phyloP scores from a whole-genome alignment of 2,113 vertebrate genomes.

The Chitala chitala region DNA sequence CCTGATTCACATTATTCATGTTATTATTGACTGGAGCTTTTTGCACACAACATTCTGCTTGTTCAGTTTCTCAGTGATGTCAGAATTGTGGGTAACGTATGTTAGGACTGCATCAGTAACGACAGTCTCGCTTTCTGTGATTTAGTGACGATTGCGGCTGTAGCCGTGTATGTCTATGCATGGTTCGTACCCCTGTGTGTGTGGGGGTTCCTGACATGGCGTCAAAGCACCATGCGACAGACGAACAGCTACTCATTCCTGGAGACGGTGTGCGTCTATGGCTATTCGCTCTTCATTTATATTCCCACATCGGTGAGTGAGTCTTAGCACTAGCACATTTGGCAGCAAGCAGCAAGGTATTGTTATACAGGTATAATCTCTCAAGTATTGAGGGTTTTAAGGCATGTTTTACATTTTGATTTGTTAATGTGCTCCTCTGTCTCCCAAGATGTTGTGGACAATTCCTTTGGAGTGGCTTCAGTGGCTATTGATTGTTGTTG shows the following conservation, averaged over 20 bases:
- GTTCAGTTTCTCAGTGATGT: neutral
- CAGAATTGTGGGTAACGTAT: neutral
- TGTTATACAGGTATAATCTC: no score
- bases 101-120: neutral
- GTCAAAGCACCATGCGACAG: slow-evolving; percentile 54
- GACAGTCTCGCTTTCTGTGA: neutral
- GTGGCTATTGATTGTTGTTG: slow-evolving; percentile 68
- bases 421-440: neutral
- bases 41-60: neutral
- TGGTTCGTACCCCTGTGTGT: slow-evolving; percentile 73
- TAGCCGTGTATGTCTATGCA: slow-evolving; percentile 73
- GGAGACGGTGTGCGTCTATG: slow-evolving; percentile 79
- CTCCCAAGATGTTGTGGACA: slow-evolving; percentile 72
- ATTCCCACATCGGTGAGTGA: slow-evolving; percentile 77
- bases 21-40: neutral
- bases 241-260: slow-evolving; percentile 69
- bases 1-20: neutral
- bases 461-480: slow-evolving; percentile 65
- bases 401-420: neutral
- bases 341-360: no score
- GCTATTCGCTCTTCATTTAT: slow-evolving; percentile 79
- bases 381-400: no score
- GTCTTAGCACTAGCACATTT: no score
- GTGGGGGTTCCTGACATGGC: slow-evolving; percentile 80
- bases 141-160: slow-evolving; percentile 69